These are phyloP conservation scores for Habrosyne pyritoides DNA, from an alignment of 2,888 invertebrate genomes.

Conservation along the genomic window DNA sequence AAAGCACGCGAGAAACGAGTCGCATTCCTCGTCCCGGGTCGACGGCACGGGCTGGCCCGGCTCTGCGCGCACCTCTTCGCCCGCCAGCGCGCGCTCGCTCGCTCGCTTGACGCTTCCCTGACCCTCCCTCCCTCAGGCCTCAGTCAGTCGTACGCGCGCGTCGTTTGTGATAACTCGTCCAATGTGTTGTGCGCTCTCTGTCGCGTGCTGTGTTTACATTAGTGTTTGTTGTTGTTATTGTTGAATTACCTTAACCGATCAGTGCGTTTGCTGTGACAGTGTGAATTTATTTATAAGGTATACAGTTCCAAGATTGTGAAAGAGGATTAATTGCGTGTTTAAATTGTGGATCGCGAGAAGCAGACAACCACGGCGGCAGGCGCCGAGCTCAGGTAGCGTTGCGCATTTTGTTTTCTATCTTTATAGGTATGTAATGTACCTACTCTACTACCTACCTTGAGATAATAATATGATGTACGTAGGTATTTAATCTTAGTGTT, in stretches of 20 bases:
- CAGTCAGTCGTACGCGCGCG: slow-evolving; percentile 75
- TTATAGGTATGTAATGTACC: slow-evolving; percentile 43
- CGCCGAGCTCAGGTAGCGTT: slow-evolving; percentile 78
- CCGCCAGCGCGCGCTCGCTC: slow-evolving; percentile 22
- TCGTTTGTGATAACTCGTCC: slow-evolving; percentile 58
- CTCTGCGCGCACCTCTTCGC: neutral
- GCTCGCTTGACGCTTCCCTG: slow-evolving; percentile 20
- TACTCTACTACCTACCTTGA: neutral
- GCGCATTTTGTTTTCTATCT: slow-evolving; percentile 69
- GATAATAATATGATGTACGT: neutral
- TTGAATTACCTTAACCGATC: slow-evolving; percentile 46
- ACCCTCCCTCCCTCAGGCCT: slow-evolving; percentile 24
- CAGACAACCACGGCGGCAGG: slow-evolving; percentile 73
- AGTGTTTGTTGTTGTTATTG: slow-evolving; percentile 69
- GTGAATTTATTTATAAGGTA: slow-evolving; percentile 29
- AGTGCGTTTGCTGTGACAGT: slow-evolving; percentile 67
- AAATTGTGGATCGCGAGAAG: slow-evolving; percentile 60
- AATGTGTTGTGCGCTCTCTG: slow-evolving; percentile 49
- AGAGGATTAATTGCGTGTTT: slow-evolving; percentile 42
- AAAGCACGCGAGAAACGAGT: slow-evolving; percentile 65
- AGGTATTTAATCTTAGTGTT: neutral
- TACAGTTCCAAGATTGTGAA: slow-evolving; percentile 28
- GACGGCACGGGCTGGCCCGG: slow-evolving; percentile 62
- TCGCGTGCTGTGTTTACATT: slow-evolving; percentile 76
- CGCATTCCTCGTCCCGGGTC: slow-evolving; percentile 78